Base-by-base conservation (phyloP, 2,113 vertebrate genomes). In the Osmerus mordax region DNA sequence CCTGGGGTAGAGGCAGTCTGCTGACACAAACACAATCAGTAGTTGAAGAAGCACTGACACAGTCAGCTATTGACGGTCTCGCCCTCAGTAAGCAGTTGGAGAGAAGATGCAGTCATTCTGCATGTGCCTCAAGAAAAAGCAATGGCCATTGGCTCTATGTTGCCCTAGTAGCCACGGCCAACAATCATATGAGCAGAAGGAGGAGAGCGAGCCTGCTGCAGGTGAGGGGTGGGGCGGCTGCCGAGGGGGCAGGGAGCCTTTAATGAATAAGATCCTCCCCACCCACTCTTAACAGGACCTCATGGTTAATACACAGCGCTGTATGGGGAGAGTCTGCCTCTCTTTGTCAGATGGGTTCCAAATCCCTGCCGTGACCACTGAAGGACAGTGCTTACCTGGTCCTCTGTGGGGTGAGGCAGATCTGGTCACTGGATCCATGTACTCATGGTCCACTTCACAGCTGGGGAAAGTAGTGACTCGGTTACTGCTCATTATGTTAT, bases 241-340 rank as follows among this genome's bases (percentile, higher is more conserved):
- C 65, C 70, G 21, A 78, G 62, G 21, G 76, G 72, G 80, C 78
- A 76, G 71, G 73, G 81, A 73, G 79, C 69, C 23, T 54, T 90
- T 69, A 84, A 90, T 89, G 87, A 88, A 88, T 89, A 85, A 90
- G 73, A 53, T 72, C 52, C 71, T 76, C 65, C 69, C n/a, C 77
- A 71, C 70, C 70, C 81, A 77, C 81, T 76, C 51, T 0, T 70
- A 82, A 77, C 19, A 64, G 78, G 72, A 62, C 21, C 21, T 67
- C 74, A 75, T 76, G 69, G 52, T 78, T 78, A 73, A 82, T 83
- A 70, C 41, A 82, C 67, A 32, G 21, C 51, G 3, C 69, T 69
- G 70, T 79, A 32, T 78, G 58, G 59, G 13, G 32, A 72, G 58
- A 59, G 52, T 15, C 15, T n/a, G 7, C 5, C 14, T 56, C 14